Base-by-base conservation (phyloP, 2,113 vertebrate species). In the Callipepla californica region DNA sequence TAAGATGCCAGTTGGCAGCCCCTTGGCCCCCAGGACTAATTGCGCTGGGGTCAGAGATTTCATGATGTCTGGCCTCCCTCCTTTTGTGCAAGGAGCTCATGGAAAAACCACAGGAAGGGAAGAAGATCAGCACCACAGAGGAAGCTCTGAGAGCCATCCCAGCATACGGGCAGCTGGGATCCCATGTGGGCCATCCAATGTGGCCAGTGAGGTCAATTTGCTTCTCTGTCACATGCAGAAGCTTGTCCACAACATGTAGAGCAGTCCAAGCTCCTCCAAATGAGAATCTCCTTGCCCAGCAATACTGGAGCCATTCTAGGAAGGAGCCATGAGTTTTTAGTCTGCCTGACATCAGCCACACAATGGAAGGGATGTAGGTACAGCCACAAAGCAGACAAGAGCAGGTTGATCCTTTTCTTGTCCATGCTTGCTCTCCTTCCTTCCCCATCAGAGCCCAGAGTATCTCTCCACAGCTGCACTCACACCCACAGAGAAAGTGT, bases 21-120 rank as follows among this genome's bases (percentile, higher is more conserved):
- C 75, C 80, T 89, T 93, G 81, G 85, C 55, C 47, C 28, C 3
- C 32, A 59, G 47, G 57, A 26, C 68, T 95, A 85, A 91, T 90
- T 84, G 86, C 0, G 0, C 34, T n/a, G 78, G 25, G 59, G 42
- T 92, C 87, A 92, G 85, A 89, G 55, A 74, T 61, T 87, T 72
- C 34, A 13, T 63, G 75, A 77, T 67, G 55, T 87, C 70, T 76
- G 67, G 26, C 17, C 28, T 95, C 28, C 83, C 47, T 11, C 3
- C 11, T 66, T 93, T 67, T 89, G 28, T 44, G 3, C 32, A 69
- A 89, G 48, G 25, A 81, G 15, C 22, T 89, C 2, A 1, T 57
- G 45, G 42, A 93, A 94, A 92, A 82, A 59, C n/a, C 30, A 70
- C 5, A 57, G 50, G 25, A 80, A 9, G n/a, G 30, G 42, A 20